Evolutionary conservation across 2,888 invertebrate genomes (phyloP).

Genomic region (Tholera decimalis): DNA sequence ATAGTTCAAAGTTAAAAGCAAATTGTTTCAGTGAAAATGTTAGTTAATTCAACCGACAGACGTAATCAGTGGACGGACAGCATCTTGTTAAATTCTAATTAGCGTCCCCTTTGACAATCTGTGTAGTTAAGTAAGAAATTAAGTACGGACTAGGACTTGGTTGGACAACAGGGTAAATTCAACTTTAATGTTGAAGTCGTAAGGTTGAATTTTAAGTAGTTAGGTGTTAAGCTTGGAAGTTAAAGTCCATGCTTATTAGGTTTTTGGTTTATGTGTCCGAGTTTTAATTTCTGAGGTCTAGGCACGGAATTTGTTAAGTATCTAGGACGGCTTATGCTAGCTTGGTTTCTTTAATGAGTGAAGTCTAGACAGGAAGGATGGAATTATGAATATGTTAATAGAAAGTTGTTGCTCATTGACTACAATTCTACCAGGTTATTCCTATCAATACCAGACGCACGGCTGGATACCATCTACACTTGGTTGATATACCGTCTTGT

Average conservation of each 20-base stretch:
- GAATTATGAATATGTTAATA: too few relatives aligned
- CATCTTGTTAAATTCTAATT: slow-evolving; percentile 67
- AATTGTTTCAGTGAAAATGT: slow-evolving; percentile 64
- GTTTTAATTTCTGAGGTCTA: slow-evolving; percentile 42
- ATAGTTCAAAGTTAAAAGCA: slow-evolving; percentile 53
- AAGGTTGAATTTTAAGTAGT: slow-evolving; percentile 19
- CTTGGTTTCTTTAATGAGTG: background rate
- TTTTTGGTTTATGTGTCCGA: slow-evolving; percentile 50
- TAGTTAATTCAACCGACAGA: slow-evolving; percentile 62
- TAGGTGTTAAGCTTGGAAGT: background rate
- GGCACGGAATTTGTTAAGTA: background rate
- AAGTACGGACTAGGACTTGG: slow-evolving; percentile 51
- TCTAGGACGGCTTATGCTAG: background rate
- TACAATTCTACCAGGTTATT: too few relatives aligned
- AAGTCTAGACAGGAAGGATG: too few relatives aligned
- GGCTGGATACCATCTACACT: too few relatives aligned
- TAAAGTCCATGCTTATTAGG: slow-evolving; percentile 44
- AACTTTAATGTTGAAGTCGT: accelerated
- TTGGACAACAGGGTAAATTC: background rate
- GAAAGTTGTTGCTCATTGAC: too few relatives aligned
- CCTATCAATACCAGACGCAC: too few relatives aligned
- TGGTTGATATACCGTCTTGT: too few relatives aligned
- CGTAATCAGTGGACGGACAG: slow-evolving; percentile 63
- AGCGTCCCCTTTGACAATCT: slow-evolving; percentile 67
- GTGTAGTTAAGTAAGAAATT: slow-evolving; percentile 66